Conservation (phyloP, 2,888 invertebrate genomes). For the Lochmaea crataegi region DNA sequence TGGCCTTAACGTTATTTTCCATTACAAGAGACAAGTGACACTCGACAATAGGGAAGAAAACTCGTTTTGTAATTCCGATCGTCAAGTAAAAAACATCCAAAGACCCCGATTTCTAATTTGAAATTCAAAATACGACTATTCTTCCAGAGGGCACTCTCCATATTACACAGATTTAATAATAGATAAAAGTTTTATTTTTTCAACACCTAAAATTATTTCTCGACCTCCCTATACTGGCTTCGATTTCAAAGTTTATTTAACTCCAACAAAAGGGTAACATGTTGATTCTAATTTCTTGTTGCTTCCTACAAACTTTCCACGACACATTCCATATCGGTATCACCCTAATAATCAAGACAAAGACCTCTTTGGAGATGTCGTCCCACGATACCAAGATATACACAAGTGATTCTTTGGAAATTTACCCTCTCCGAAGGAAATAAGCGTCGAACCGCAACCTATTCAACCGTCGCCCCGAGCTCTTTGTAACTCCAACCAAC, state of each 20-base stretch:
- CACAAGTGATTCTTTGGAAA: conserved; percentile 48
- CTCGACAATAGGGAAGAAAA: conserved; percentile 49
- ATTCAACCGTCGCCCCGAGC: conserved; percentile 48
- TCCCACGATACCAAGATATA: conserved; percentile 46
- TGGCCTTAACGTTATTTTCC: conserved; percentile 48
- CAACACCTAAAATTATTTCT: neutral
- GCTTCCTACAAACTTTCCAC: neutral
- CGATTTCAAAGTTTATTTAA: conserved; percentile 4
- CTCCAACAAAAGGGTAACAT: conserved; percentile 16
- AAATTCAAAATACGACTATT: conserved; percentile 57
- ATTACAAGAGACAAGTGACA: conserved; percentile 52
- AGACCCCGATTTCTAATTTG: conserved; percentile 55
- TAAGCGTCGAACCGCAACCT: conserved; percentile 55
- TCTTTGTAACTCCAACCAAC: conserved; percentile 52
- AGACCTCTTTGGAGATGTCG: conserved; percentile 45
- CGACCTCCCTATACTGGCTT: neutral
- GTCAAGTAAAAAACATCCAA: conserved; percentile 49
- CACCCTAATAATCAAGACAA: conserved; percentile 40
- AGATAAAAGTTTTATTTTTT: neutral
- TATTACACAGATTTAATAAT: conserved; percentile 19
- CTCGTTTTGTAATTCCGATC: conserved; percentile 54
- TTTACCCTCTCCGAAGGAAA: conserved; percentile 38
- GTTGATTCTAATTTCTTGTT: conserved; percentile 23
- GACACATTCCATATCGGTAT: conserved; percentile 21
- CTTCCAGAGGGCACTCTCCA: neutral